Evolutionary conservation across 2,113 vertebrate species (phyloP), one percentile per base, ranked within the genome.

Genomic region (Jacana jacana): DNA sequence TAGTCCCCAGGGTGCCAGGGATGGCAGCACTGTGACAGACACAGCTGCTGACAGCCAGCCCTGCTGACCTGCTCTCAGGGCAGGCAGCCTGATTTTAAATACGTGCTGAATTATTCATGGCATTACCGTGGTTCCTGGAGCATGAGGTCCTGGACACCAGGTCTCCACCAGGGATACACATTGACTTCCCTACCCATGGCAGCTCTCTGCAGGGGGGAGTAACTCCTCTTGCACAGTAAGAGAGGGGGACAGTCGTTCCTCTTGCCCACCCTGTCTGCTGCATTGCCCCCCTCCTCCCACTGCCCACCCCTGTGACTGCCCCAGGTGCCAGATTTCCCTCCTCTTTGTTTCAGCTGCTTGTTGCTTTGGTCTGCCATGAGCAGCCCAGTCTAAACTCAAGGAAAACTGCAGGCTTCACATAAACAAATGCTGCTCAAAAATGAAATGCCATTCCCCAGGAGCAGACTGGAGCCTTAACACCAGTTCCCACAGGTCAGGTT

Each of bases 1-100:
- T 0, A 8, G 35, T 54, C 11, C 55, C 31, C 51, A 4, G 1
- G 2, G 63, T 0, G 2, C 42, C 1, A 0, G 82, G 75, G 37
- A 58, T 11, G 23, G 69, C 88, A 84, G 86, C 4, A 10, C 72
- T 13, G 64, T 2, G 49, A 13, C 13, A 10, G 63, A 52, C 23
- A 1, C 57, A 25, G 85, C 27, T 8, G 54, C 91, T 75, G 84
- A 87, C 89, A 70, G 54, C 72, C 81, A 71, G 95, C 89, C 89
- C 86, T 33, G 65, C 65, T 2, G 5, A 9, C 39, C 72, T 28
- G 75, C 77, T 57, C 69, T 15, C n/a, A 3, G 28, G 81, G 78
- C 91, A 63, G 64, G 60, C 66, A 71, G 81, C 30, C 77, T 28
- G 89, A 94, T 82, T 94, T 91, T 89, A 92, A 94, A 86, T 3